Percentiles rank a stretch among this genome's conserved stretches.
These are phyloP conservation scores for Agrypnus murinus DNA, from an alignment of 2,888 invertebrate species.

Conservation along the genomic window DNA sequence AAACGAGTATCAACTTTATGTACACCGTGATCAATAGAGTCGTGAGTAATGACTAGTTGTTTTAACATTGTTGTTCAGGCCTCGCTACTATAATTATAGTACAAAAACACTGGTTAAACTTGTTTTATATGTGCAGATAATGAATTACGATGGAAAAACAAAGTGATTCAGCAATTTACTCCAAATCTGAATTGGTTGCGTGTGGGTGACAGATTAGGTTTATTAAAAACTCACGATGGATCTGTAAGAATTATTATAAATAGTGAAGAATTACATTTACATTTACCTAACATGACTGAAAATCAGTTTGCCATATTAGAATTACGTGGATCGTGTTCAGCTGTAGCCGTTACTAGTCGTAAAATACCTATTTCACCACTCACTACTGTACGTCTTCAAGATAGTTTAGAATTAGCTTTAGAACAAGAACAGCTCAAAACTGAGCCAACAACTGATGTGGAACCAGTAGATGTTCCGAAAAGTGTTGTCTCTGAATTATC, in stretches of 20 bases:
- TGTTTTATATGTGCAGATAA: too few species aligned
- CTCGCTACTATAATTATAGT: too few species aligned
- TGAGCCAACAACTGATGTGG: conserved; percentile 15
- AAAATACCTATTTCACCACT: conserved; percentile 74
- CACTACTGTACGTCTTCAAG: conserved; percentile 73
- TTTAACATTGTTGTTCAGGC: too few species aligned
- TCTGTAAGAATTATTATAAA: conserved; percentile 85
- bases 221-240: conserved; percentile 82
- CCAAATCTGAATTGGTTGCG: conserved; percentile 88
- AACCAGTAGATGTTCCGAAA: conserved; percentile 36
- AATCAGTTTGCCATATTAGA: conserved; percentile 90
- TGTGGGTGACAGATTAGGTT: conserved; percentile 84
- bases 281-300: conserved; percentile 63
- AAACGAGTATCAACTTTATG: too few species aligned
- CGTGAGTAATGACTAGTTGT: too few species aligned
- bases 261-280: conserved; percentile 80
- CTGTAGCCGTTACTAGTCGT: conserved; percentile 82
- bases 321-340: conserved; percentile 85
- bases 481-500: conserved; percentile 9
- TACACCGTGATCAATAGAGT: too few species aligned
- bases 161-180: conserved; percentile 79
- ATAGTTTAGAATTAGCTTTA: conserved; percentile 76
- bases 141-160: conserved; percentile 81
- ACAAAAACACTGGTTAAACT: too few species aligned
- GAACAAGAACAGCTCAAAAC: conserved; percentile 67